These are phyloP conservation scores for Homarus gammarus DNA, from an alignment of 2,888 invertebrate genomes.

Conservation along the genomic window DNA sequence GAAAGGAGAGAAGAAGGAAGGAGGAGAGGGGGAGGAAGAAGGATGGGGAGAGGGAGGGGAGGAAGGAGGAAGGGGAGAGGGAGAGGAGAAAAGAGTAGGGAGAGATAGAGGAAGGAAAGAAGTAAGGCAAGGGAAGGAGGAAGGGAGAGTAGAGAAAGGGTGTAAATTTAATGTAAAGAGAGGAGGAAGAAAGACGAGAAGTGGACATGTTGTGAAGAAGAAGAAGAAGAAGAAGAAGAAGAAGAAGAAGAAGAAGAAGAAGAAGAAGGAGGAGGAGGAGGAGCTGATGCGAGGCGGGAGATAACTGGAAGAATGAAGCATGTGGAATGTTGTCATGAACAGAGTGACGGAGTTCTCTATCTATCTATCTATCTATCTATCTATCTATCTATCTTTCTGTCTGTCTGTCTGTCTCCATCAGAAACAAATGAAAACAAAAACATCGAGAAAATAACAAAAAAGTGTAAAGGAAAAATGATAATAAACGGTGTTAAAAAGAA, in stretches of 20 bases:
- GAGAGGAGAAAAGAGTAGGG: not conserved
- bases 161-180: not conserved
- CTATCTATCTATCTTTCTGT: no score
- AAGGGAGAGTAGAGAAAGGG: not conserved
- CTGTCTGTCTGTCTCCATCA: no score
- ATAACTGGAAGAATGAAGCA: no score
- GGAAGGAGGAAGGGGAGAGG: not conserved
- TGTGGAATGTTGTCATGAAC: no score
- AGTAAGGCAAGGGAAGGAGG: not conserved
- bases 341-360: no score
- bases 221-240: not conserved
- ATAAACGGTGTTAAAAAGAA: no score
- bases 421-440: no score
- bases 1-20: not conserved
- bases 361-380: no score
- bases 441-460: no score
- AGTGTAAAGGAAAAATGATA: no score
- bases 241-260: not conserved
- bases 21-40: not conserved
- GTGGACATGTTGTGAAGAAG: no score
- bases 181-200: not conserved
- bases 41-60: not conserved
- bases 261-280: not conserved
- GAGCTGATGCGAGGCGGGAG: not conserved
- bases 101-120: conserved; percentile 2